These are phyloP conservation scores for Luffia ferchaultella DNA, from an alignment of 2,888 invertebrate species.

Conservation along the genomic window DNA sequence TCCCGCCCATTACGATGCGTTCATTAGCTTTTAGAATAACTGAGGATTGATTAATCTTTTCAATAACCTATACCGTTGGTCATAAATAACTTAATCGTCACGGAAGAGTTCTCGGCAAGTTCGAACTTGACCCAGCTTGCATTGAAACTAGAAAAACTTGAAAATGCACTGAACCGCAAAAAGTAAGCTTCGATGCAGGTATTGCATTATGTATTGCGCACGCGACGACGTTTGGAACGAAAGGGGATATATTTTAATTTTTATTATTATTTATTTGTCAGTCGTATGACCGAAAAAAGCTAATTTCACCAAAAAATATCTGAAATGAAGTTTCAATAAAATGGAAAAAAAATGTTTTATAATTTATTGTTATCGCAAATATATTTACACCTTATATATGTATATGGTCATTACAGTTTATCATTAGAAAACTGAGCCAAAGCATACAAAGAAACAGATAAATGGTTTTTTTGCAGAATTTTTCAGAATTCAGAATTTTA, in stretches of 20 bases:
- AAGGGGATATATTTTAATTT: background rate
- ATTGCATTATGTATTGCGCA: background rate
- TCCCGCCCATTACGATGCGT: no score
- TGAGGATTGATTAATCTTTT: background rate
- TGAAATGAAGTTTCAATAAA: no score
- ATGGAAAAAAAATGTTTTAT: no score
- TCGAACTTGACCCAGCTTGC: background rate
- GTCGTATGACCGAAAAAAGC: no score
- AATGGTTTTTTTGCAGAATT: background rate
- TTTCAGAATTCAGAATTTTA: background rate
- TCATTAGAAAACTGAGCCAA: no score
- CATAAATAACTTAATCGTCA: no score
- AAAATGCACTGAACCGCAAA: background rate
- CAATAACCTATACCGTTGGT: background rate
- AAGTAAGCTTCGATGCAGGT: background rate
- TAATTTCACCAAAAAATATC: no score
- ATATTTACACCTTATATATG: no score
- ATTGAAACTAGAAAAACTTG: background rate
- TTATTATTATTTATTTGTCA: background rate
- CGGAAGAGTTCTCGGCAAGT: background rate
- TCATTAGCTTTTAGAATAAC: no score
- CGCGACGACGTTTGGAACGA: background rate
- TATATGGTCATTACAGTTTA: no score
- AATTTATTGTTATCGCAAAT: no score
- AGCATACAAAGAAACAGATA: no score